These are phyloP conservation scores for Heliothis subflexa DNA, from an alignment of 1,140 invertebrate species.

Conservation along the genomic window DNA sequence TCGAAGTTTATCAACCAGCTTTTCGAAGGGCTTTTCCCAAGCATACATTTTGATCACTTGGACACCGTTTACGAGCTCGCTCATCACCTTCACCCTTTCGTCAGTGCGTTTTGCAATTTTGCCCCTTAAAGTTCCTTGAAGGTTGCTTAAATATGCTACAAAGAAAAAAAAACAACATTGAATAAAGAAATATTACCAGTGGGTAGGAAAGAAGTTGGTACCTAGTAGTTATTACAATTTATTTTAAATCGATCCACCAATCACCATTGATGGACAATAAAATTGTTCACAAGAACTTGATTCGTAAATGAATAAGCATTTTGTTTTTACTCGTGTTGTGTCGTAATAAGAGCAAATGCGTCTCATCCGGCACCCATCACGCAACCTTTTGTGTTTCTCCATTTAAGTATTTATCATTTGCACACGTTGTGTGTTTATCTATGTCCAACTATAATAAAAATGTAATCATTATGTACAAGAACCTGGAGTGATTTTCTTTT, in stretches of 20 bases:
- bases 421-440: slow-evolving; percentile 6
- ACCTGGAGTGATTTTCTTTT: slow-evolving; percentile 48
- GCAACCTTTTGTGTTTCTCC: slow-evolving; percentile 11
- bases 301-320: no score
- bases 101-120: slow-evolving; percentile 91
- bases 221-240: neutral
- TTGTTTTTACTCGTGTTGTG: neutral
- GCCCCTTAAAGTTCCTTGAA: slow-evolving; percentile 88
- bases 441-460: neutral
- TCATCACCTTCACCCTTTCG: slow-evolving; percentile 93
- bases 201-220: neutral
- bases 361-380: neutral
- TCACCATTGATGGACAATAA: no score
- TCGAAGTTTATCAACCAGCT: slow-evolving; percentile 87
- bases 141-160: slow-evolving; percentile 89
- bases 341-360: neutral
- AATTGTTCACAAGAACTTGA: no score
- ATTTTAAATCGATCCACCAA: neutral
- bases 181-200: neutral
- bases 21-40: slow-evolving; percentile 93
- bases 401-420: slow-evolving; percentile 19
- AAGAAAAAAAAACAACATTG: slow-evolving; percentile 42
- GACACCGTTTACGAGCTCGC: slow-evolving; percentile 91
- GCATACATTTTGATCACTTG: slow-evolving; percentile 95
- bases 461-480: slow-evolving; percentile 6